Conservation (phyloP, 2,888 invertebrate species). For the Athetis lepigone region DNA sequence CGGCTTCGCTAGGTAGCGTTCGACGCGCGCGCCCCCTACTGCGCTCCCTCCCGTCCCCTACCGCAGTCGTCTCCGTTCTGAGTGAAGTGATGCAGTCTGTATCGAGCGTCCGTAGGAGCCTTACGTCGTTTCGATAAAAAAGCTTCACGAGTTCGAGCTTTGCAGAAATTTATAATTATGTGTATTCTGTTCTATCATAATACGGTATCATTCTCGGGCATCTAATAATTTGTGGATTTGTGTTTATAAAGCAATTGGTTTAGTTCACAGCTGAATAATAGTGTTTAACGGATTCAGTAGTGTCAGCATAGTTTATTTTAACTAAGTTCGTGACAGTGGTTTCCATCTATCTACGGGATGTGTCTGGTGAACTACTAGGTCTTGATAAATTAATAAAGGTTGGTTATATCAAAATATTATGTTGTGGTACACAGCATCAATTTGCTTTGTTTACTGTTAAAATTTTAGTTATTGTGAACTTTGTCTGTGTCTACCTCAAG, state of each 20-base stretch:
- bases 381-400: constrained; percentile 77
- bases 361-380: constrained; percentile 78
- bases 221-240: constrained; percentile 71
- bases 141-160: constrained; percentile 87
- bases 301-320: constrained; percentile 80
- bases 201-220: constrained; percentile 62
- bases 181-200: constrained; percentile 72
- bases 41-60: constrained; percentile 70
- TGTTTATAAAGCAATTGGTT: constrained; percentile 64
- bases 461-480: neutral
- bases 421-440: neutral
- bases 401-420: constrained; percentile 47
- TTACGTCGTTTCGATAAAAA: constrained; percentile 70
- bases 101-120: constrained; percentile 67
- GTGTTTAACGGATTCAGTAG: constrained; percentile 79
- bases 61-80: constrained; percentile 68
- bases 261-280: constrained; percentile 57
- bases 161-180: constrained; percentile 79
- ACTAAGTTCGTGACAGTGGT: constrained; percentile 83
- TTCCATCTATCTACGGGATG: constrained; percentile 80
- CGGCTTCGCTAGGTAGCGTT: constrained; percentile 75
- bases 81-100: constrained; percentile 82
- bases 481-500: neutral
- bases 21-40: constrained; percentile 82
- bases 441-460: constrained; percentile 7